Evolutionary conservation across 1,140 invertebrate species (phyloP).

Genomic region (Telenomus remus): DNA sequence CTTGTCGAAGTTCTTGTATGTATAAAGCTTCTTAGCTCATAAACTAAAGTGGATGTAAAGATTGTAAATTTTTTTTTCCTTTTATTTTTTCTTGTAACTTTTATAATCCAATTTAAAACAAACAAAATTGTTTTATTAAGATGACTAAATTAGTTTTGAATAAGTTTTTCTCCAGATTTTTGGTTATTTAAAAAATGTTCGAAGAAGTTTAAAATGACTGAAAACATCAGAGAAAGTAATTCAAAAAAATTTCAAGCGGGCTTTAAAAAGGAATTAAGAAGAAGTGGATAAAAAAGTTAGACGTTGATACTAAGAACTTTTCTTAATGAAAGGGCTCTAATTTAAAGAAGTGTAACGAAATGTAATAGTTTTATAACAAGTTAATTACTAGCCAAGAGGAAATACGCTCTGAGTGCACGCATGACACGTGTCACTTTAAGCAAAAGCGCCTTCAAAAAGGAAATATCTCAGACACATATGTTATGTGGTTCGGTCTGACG

Average conservation of each 20-base stretch:
- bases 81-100: no score
- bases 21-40: neutral
- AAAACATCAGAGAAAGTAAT: no score
- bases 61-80: neutral
- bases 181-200: no score
- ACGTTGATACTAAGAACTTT: no score
- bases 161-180: no score
- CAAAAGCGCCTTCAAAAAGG: slow-evolving; percentile 50
- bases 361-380: slow-evolving; percentile 51
- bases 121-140: no score
- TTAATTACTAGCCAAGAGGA: slow-evolving; percentile 49
- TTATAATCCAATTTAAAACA: no score
- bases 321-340: slow-evolving; percentile 15
- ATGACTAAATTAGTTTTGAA: no score
- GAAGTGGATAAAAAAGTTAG: no score
- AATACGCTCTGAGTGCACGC: slow-evolving; percentile 23
- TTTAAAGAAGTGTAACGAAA: slow-evolving; percentile 22
- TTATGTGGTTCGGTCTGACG: slow-evolving; percentile 34
- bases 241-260: no score
- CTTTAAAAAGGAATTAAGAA: no score
- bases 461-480: slow-evolving; percentile 51
- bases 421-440: slow-evolving; percentile 45
- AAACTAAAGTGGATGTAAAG: neutral
- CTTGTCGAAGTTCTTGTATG: slow-evolving; percentile 2
- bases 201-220: no score